Evolutionary conservation across 1,140 invertebrate species (phyloP).

Genomic region (Caligus rogercresseyi): DNA sequence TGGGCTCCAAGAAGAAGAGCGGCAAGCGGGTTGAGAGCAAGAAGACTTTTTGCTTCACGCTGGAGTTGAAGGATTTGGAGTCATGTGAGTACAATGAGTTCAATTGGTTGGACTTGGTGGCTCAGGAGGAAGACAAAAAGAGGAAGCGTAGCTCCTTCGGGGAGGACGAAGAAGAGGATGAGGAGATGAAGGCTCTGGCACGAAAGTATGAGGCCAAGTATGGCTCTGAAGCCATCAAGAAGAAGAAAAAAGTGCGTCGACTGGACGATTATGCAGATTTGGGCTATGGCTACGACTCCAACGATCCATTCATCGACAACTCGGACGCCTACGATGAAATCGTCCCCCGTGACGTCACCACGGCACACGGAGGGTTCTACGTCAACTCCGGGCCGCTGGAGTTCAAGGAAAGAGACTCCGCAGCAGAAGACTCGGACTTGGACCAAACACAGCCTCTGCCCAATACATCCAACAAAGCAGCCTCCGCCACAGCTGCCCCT

Average conservation of each 20-base stretch:
- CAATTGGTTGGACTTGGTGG: conserved; percentile 14
- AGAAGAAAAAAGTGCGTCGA: conserved; percentile 36
- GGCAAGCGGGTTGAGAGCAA: neutral
- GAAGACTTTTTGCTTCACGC: neutral
- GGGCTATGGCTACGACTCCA: conserved; percentile 86
- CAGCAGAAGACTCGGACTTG: conserved; percentile 29
- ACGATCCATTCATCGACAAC: conserved; percentile 91
- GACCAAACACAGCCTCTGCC: too few relatives aligned
- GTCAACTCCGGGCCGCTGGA: conserved; percentile 79
- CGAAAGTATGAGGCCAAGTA: conserved; percentile 82
- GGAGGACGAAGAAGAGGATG: conserved; percentile 55
- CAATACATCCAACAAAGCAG: neutral
- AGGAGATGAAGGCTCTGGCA: conserved; percentile 62
- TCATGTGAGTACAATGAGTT: conserved; percentile 2
- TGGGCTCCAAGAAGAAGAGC: too few relatives aligned
- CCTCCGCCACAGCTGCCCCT: neutral
- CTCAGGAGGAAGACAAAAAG: conserved; percentile 6
- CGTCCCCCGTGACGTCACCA: conserved; percentile 69
- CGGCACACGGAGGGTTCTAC: conserved; percentile 82
- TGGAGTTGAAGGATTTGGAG: neutral
- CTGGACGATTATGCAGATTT: conserved; percentile 66
- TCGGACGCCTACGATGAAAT: conserved; percentile 88
- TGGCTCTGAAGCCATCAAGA: conserved; percentile 1
- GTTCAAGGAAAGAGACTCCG: conserved; percentile 46
- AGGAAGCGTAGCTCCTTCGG: conserved; percentile 22